Conservation (phyloP, 1,140 invertebrate genomes). For the Phthorimaea operculella region DNA sequence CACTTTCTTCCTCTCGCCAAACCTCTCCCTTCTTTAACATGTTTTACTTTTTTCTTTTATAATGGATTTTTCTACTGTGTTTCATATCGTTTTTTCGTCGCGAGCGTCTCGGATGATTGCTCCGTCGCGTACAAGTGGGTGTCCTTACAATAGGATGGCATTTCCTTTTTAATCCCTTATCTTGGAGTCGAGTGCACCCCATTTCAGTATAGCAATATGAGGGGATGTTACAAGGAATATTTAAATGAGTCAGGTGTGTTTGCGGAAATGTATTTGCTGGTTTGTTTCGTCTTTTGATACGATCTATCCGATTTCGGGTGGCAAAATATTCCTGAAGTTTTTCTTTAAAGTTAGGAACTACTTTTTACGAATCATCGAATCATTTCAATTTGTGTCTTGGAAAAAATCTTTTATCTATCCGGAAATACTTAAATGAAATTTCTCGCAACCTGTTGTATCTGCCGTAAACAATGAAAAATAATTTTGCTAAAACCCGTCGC, state of each 20-base stretch:
- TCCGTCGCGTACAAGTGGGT: slow-evolving; percentile 35
- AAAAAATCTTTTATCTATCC: no score
- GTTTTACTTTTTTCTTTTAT: slow-evolving; percentile 39
- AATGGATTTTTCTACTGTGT: slow-evolving; percentile 24
- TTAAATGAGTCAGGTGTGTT: slow-evolving; percentile 43
- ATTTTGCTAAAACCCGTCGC: neutral
- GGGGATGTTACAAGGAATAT: slow-evolving; percentile 27
- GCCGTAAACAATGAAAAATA: no score
- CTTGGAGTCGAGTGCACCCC: slow-evolving; percentile 22
- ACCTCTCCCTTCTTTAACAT: slow-evolving; percentile 22
- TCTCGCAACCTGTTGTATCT: no score
- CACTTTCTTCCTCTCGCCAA: slow-evolving; percentile 11
- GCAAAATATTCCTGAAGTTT: no score
- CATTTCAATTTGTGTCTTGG: no score
- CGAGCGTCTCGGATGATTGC: slow-evolving; percentile 50
- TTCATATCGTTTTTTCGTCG: slow-evolving; percentile 30
- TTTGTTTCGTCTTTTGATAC: neutral
- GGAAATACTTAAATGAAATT: no score
- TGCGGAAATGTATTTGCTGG: slow-evolving; percentile 4
- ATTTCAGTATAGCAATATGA: slow-evolving; percentile 16
- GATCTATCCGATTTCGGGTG: no score
- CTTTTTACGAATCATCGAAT: no score
- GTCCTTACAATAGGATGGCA: slow-evolving; percentile 30
- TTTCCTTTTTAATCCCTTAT: slow-evolving; percentile 51
- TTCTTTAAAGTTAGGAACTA: no score